Evolutionary conservation across 2,113 vertebrate species (phyloP).

Genomic region (Lampris megalopsis): DNA sequence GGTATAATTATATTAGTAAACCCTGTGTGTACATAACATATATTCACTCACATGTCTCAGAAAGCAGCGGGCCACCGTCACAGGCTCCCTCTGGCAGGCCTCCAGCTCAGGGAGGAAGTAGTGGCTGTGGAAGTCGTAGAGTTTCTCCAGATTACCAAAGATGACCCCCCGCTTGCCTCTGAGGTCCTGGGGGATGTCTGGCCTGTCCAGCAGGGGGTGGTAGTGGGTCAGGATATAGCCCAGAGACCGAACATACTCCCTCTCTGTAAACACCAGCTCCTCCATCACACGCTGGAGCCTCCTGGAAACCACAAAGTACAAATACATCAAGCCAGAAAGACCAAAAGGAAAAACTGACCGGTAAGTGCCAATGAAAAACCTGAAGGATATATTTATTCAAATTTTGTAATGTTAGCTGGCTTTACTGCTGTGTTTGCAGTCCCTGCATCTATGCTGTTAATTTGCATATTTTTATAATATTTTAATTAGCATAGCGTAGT

Average conservation of each 20-base stretch:
- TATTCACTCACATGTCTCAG: conserved; percentile 79
- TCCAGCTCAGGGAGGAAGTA: conserved; percentile 84
- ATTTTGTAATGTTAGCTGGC: no score
- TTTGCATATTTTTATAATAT: no score
- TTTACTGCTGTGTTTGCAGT: no score
- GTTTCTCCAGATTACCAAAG: conserved; percentile 85
- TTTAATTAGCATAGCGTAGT: no score
- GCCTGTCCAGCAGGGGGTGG: conserved; percentile 81
- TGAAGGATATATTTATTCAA: no score
- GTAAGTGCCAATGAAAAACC: no score
- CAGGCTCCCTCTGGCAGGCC: conserved; percentile 76
- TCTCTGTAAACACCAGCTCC: conserved; percentile 84
- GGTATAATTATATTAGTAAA: no score
- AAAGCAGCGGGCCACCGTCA: conserved; percentile 81
- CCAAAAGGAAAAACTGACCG: no score
- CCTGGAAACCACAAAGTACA: conserved; percentile 55
- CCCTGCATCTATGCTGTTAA: no score
- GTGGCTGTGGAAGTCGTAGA: conserved; percentile 83
- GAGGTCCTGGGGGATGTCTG: conserved; percentile 83
- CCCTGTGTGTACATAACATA: no score
- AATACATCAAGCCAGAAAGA: neutral
- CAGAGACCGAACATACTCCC: conserved; percentile 80
- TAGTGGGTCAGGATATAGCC: conserved; percentile 82
- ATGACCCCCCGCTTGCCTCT: conserved; percentile 81
- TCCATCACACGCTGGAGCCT: conserved; percentile 82